phyloP scores from a whole-genome alignment of 2,888 invertebrate genomes.

The Dendrolimus pini region DNA sequence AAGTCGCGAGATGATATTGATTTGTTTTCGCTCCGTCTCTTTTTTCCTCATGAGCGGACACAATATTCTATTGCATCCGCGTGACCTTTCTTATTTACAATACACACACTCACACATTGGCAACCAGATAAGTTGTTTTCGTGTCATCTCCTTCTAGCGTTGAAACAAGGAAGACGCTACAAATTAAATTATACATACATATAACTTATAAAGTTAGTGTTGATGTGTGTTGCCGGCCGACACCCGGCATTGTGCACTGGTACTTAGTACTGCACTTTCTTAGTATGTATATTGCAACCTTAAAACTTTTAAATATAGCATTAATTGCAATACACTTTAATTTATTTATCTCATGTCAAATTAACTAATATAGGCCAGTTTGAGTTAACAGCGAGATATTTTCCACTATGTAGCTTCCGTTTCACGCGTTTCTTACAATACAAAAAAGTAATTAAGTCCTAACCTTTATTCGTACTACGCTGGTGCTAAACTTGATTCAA shows the following conservation, averaged over 20 bases:
- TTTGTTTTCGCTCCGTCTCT: constrained; percentile 77
- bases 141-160: constrained; percentile 64
- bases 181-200: constrained; percentile 13
- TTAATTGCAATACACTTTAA: no score
- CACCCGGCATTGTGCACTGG: constrained; percentile 18
- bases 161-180: constrained; percentile 51
- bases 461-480: no score
- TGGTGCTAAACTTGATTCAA: no score
- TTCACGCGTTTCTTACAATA: no score
- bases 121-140: constrained; percentile 62
- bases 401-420: no score
- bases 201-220: constrained; percentile 13
- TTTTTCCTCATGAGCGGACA: constrained; percentile 45
- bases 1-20: constrained; percentile 66
- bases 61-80: constrained; percentile 49
- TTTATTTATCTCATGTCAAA: no score
- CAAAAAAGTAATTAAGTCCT: no score
- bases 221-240: constrained; percentile 21
- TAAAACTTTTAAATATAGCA: no score
- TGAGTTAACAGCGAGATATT: no score
- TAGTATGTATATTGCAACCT: no score
- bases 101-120: constrained; percentile 35
- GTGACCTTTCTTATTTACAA: constrained; percentile 71
- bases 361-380: no score
- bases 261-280: constrained; percentile 13